These are phyloP conservation scores for Solen grandis DNA, from an alignment of 1,140 invertebrate genomes.

Conservation along the genomic window DNA sequence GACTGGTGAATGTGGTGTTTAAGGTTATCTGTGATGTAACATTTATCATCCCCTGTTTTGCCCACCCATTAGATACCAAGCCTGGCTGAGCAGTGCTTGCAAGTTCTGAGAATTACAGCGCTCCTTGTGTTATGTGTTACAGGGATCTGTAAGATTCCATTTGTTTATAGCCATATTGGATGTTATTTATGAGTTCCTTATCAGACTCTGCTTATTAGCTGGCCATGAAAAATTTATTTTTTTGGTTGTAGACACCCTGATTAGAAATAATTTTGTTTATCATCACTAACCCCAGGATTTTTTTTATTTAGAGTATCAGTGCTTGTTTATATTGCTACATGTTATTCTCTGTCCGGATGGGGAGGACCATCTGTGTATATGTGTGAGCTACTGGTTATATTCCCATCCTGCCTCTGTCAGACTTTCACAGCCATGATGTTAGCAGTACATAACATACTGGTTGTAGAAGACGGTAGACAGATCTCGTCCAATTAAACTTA, in stretches of 20 bases:
- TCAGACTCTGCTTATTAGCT: conserved; percentile 18
- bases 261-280: conserved; percentile 54
- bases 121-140: too few species aligned
- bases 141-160: not conserved
- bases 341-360: not conserved
- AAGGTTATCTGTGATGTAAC: conserved; percentile 41
- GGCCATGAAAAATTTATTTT: conserved; percentile 50
- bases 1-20: conserved; percentile 29
- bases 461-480: too few species aligned
- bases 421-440: not conserved
- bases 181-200: conserved; percentile 43
- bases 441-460: too few species aligned
- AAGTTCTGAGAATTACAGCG: too few species aligned
- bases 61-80: conserved; percentile 51
- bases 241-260: conserved; percentile 53
- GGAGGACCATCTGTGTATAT: not conserved
- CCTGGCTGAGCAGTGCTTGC: too few species aligned
- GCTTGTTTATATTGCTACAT: not conserved
- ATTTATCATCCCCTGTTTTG: conserved; percentile 23
- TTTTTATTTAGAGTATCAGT: too few species aligned
- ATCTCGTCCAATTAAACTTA: too few species aligned
- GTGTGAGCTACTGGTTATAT: not conserved
- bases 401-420: not conserved
- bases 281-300: not conserved
- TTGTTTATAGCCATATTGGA: conserved; percentile 41